Conservation (phyloP, 2,888 invertebrate species). For the Nephrotoma guestfalica region DNA sequence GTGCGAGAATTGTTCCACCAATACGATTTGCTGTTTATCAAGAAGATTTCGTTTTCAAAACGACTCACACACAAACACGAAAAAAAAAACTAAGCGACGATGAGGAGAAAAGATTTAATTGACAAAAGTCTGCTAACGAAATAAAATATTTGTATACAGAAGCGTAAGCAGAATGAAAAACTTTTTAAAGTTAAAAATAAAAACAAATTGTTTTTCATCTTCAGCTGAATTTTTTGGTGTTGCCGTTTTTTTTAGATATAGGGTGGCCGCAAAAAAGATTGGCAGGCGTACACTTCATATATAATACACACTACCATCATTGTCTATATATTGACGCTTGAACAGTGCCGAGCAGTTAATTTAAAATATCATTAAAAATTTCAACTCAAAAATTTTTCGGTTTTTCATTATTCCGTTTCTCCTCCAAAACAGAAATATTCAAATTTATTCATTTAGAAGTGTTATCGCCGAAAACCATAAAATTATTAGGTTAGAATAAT, state of each 20-base stretch:
- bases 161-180: background rate
- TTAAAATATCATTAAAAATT: background rate
- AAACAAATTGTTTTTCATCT: background rate
- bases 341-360: background rate
- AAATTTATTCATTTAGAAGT: background rate
- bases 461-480: background rate
- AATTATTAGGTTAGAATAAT: background rate
- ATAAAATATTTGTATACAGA: background rate
- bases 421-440: background rate
- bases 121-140: background rate
- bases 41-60: background rate
- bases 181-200: background rate
- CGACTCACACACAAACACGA: background rate
- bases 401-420: background rate
- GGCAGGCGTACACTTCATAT: too few relatives aligned
- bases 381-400: background rate
- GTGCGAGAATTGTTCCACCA: background rate
- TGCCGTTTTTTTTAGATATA: background rate
- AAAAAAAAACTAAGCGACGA: too few relatives aligned
- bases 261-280: background rate
- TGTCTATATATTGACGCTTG: background rate
- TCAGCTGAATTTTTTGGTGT: background rate
- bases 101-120: background rate
- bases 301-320: too few relatives aligned
- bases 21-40: background rate